Evolutionary conservation across 92 coral and sea anemone genomes (phyloP).

Genomic region (Epizoanthus ramosus): DNA sequence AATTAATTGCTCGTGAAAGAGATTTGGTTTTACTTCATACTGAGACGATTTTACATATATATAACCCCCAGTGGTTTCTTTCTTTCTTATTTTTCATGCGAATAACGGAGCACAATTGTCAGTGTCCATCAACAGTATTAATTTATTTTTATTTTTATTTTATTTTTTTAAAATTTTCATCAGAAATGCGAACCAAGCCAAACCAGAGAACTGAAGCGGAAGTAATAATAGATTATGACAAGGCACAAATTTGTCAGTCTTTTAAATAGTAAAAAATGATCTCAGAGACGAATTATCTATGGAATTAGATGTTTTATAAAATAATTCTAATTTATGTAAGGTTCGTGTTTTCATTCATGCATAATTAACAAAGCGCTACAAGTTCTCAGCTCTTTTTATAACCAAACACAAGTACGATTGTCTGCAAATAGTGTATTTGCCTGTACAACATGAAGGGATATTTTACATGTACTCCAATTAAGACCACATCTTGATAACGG

Average conservation of each 20-base stretch:
- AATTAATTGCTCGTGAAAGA: neutral
- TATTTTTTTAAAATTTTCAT: neutral
- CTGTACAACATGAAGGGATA: neutral
- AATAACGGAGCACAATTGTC: neutral
- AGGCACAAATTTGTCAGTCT: neutral
- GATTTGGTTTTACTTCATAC: neutral
- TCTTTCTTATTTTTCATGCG: neutral
- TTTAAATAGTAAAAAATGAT: neutral
- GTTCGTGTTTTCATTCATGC: neutral
- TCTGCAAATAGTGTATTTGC: neutral
- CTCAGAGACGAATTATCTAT: too few relatives aligned
- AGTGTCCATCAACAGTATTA: neutral
- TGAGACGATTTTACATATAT: slow-evolving; percentile 1
- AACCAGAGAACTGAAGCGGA: neutral
- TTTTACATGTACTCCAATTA: neutral
- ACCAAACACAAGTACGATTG: neutral
- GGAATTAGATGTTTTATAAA: neutral
- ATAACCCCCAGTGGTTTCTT: neutral
- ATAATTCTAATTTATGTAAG: neutral
- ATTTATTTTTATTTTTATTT: neutral
- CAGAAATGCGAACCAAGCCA: neutral
- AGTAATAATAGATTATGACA: neutral
- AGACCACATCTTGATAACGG: neutral
- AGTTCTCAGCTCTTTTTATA: neutral
- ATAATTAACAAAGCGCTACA: neutral